Evolutionary conservation across 2,888 invertebrate species (phyloP), one percentile per base, ranked within the genome.

Genomic region (Pristionchus fissidentatus): DNA sequence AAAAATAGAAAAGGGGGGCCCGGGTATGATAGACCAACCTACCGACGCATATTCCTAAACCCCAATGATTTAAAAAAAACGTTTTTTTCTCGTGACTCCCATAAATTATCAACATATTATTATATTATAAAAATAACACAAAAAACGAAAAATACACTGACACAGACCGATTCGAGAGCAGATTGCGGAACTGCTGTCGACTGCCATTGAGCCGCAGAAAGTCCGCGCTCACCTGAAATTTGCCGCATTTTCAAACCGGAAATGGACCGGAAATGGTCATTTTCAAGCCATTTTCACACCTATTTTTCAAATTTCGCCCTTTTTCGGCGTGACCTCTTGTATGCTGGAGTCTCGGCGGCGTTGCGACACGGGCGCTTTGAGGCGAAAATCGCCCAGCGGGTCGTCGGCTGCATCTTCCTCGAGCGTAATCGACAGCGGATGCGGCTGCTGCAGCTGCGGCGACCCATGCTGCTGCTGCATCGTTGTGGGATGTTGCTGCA

Each of bases 121-220:
- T n/a, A n/a, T n/a, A n/a, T n/a, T n/a, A n/a, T n/a, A n/a, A n/a
- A n/a, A n/a, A n/a, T n/a, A n/a, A n/a, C n/a, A n/a, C n/a, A n/a
- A n/a, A n/a, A n/a, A 22, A 32, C 13, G 35, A 19, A 62, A 66
- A 32, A 66, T 66, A 32, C 4, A 62, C 13, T 19, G 4, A 22
- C 15, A 10, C 43, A 35, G 26, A 79, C 79, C 79, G 41, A 19
- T 90, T 89, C 8, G 91, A 89, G 8, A 92, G 85, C 77, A 92
- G 86, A 80, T 92, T 92, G 52, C 89, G 87, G 87, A 91, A 92
- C 80, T 90, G 90, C 79, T 92, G 91, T 15, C 92, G 86, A 38
- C 88, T 88, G 73, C 92, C 92, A 86, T 90, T 90, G 77, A 92
- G 86, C 52, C 92, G 85, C 1, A 91, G 88, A 52, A 92, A 90